Evolutionary conservation across 1,140 invertebrate species (phyloP).

Genomic region (Anadara kagoshimensis): DNA sequence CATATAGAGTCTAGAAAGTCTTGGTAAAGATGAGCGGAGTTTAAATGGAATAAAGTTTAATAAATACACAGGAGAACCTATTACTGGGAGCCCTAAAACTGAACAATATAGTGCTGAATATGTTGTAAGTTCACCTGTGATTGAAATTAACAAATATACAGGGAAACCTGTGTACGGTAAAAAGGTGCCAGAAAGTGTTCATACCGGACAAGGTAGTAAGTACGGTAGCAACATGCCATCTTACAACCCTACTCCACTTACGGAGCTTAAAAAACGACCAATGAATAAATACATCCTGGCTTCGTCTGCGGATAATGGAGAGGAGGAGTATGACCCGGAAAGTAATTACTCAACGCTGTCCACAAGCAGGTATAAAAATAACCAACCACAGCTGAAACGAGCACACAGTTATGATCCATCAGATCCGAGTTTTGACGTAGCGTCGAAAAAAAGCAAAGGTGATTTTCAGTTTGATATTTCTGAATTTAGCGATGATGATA

Average conservation of each 20-base stretch:
- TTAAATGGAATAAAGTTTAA: constrained; percentile 3
- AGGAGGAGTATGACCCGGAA: constrained; percentile 63
- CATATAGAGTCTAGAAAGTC: neutral
- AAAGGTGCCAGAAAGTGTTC: constrained; percentile 19
- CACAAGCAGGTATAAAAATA: no score
- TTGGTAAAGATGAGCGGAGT: neutral
- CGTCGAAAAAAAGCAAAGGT: constrained; percentile 22
- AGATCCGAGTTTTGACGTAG: constrained; percentile 15
- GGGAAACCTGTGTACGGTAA: constrained; percentile 16
- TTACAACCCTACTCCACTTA: constrained; percentile 81
- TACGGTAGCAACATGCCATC: constrained; percentile 54
- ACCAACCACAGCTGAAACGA: constrained; percentile 10
- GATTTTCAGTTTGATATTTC: constrained; percentile 33
- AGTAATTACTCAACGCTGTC: constrained; percentile 53
- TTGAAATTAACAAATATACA: constrained; percentile 27
- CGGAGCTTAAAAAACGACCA: constrained; percentile 76
- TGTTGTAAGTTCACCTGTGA: neutral
- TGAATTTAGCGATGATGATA: constrained; percentile 44
- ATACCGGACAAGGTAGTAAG: constrained; percentile 4
- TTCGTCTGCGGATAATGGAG: neutral
- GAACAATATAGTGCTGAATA: constrained; percentile 24
- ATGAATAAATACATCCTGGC: neutral
- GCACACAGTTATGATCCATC: constrained; percentile 29
- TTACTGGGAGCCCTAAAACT: constrained; percentile 1
- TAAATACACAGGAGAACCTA: constrained; percentile 39